Evolutionary conservation across 2,888 invertebrate species (phyloP).

Genomic region (Thymelicus lineola): DNA sequence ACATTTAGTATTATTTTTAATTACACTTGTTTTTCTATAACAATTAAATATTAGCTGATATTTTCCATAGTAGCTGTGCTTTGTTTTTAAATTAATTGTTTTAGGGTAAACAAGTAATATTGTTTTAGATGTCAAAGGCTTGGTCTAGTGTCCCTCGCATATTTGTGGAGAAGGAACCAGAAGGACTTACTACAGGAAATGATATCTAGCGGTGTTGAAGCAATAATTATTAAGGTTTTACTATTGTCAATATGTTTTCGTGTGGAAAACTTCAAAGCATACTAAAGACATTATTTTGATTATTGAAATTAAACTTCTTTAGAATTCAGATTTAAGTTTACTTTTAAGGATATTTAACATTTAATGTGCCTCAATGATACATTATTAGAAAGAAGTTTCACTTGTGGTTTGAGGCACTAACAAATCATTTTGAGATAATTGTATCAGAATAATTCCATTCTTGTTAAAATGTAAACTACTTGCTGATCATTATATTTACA

Average conservation of each 20-base stretch:
- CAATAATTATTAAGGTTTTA: slow-evolving; percentile 97
- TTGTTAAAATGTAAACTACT: no score
- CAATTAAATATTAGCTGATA: slow-evolving; percentile 15
- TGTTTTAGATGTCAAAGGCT: slow-evolving; percentile 93
- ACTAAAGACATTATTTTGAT: slow-evolving; percentile 19
- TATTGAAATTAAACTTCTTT: slow-evolving; percentile 27
- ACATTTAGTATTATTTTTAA: no score
- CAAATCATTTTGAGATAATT: not conserved
- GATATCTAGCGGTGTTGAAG: slow-evolving; percentile 96
- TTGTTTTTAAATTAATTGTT: slow-evolving; percentile 17
- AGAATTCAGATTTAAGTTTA: not conserved
- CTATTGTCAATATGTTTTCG: slow-evolving; percentile 34
- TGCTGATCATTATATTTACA: no score
- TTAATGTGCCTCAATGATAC: no score
- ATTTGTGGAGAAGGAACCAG: slow-evolving; percentile 98
- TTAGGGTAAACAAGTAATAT: slow-evolving; percentile 37
- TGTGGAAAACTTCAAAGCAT: slow-evolving; percentile 22
- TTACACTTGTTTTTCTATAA: not conserved
- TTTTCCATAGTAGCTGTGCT: slow-evolving; percentile 20
- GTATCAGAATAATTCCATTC: not conserved
- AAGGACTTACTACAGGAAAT: slow-evolving; percentile 97
- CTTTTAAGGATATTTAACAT: not conserved
- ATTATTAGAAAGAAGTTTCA: slow-evolving; percentile 26
- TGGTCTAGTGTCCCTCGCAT: slow-evolving; percentile 94
- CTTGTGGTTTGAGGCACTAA: not conserved